These are phyloP conservation scores for Thalassarche chlororhynchos DNA, from an alignment of 2,113 vertebrate species.

Conservation along the genomic window DNA sequence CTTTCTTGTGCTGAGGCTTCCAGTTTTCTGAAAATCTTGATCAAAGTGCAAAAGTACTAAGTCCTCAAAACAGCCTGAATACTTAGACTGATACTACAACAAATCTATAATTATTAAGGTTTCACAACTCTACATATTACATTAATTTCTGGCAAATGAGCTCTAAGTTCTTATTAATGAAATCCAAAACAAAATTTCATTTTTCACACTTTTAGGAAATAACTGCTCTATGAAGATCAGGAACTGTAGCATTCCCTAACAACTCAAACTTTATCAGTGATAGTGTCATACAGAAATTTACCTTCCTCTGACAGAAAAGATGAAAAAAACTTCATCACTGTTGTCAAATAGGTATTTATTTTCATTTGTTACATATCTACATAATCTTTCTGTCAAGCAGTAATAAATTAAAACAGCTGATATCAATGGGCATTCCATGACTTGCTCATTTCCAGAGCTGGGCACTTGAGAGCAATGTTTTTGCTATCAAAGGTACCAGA, in stretches of 20 bases:
- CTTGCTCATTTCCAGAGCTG: not conserved
- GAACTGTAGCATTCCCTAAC: not conserved
- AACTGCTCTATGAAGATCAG: not conserved
- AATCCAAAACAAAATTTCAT: not conserved
- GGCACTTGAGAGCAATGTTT: not conserved
- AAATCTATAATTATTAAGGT: not conserved
- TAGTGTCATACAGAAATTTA: not conserved
- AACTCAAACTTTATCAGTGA: not conserved
- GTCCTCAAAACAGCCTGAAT: not conserved
- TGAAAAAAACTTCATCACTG: not conserved
- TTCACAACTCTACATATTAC: not conserved
- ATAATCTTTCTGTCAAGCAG: not conserved
- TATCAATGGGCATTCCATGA: not conserved
- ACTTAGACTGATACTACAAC: not conserved
- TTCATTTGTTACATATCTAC: not conserved
- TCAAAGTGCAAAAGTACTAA: not conserved
- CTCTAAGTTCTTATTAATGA: not conserved
- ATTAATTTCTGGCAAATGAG: not conserved
- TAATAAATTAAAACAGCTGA: not conserved
- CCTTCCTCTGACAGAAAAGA: not conserved
- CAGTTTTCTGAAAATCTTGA: not conserved
- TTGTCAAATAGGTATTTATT: not conserved
- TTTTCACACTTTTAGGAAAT: not conserved
- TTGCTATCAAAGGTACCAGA: not conserved
- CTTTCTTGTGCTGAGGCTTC: too few species aligned